Base-by-base conservation (phyloP, 1,140 invertebrate genomes). In the Orchesella cincta region DNA sequence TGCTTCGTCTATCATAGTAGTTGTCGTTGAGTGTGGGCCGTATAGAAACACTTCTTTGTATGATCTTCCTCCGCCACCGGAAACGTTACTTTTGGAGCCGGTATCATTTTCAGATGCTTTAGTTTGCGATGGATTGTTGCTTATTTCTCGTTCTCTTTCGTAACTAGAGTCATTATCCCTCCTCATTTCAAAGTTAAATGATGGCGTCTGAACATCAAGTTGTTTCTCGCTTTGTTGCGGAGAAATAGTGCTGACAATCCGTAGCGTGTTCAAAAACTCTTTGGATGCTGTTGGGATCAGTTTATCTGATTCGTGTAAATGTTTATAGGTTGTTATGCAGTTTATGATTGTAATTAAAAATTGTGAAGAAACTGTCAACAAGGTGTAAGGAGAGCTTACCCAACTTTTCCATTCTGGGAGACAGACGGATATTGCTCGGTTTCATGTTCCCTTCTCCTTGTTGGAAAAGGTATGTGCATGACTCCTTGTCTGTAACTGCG, bases 1-100 rank as follows among this genome's bases (percentile, higher is more conserved):
- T n/a, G n/a, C n/a, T n/a, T n/a, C n/a, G n/a, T n/a, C n/a, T n/a
- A n/a, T n/a, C n/a, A n/a, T n/a, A n/a, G n/a, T n/a, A 62, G 23
- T 62, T 62, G 54, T 28, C 54, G 54, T 26, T 62, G 62, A 67
- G 31, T 29, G 62, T 31, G 26, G 2, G 26, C 62, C 62, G 31
- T 31, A 67, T 18, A 67, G 5, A 33, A 26, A 67, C 2, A 67
- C 62, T n/a, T 67, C 62, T n/a, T 67, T 67, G 62, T 67, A 67
- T 31, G 62, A 67, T 67, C 62, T 67, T 5, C 62, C 8, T n/a
- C n/a, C n/a, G n/a, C n/a, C n/a, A n/a, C n/a, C n/a, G n/a, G n/a
- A n/a, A n/a, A n/a, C n/a, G n/a, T n/a, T n/a, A n/a, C n/a, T n/a
- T n/a, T n/a, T n/a, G n/a, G n/a, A n/a, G n/a, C n/a, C n/a, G n/a